Evolutionary conservation across 37 sponge, comb jelly and placozoan genomes (phyloP).

Genomic region (Aplysina aerophoba): DNA sequence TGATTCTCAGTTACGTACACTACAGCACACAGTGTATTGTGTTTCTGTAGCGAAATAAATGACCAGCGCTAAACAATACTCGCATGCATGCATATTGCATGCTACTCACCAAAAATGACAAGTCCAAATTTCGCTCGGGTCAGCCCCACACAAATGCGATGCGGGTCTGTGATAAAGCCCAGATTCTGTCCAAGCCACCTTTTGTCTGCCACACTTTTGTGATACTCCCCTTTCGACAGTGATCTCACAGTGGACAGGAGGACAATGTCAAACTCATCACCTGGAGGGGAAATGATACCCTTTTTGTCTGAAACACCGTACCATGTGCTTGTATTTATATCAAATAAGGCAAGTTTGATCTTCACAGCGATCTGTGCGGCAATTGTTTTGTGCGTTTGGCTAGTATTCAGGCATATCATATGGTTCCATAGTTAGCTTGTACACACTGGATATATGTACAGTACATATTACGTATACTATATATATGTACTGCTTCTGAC

Average conservation of each 20-base stretch:
- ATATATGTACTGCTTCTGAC: too few species aligned
- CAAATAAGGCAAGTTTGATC: too few species aligned
- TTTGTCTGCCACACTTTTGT: conserved; percentile 50
- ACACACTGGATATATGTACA: too few species aligned
- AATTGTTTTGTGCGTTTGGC: too few species aligned
- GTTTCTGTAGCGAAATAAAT: not conserved
- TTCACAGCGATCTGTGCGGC: too few species aligned
- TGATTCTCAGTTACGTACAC: not conserved
- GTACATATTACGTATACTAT: too few species aligned
- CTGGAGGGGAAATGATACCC: conserved; percentile 14
- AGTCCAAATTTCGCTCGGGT: conserved; percentile 75
- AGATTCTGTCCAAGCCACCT: conserved; percentile 64
- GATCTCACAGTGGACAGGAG: conserved; percentile 76
- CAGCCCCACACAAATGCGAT: conserved; percentile 78
- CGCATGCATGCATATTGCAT: not conserved
- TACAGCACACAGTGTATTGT: not conserved
- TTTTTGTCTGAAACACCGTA: too few species aligned
- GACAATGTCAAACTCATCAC: conserved; percentile 80
- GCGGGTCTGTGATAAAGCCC: conserved; percentile 76
- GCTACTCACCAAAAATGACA: conserved; percentile 64
- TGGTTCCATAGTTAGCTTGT: too few species aligned
- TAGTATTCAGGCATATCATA: too few species aligned
- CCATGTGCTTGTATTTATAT: too few species aligned
- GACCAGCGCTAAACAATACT: too few species aligned
- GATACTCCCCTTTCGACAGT: conserved; percentile 43